phyloP scores from a whole-genome alignment of 2,797 vertebrate species.

The Discoglossus pictus region DNA sequence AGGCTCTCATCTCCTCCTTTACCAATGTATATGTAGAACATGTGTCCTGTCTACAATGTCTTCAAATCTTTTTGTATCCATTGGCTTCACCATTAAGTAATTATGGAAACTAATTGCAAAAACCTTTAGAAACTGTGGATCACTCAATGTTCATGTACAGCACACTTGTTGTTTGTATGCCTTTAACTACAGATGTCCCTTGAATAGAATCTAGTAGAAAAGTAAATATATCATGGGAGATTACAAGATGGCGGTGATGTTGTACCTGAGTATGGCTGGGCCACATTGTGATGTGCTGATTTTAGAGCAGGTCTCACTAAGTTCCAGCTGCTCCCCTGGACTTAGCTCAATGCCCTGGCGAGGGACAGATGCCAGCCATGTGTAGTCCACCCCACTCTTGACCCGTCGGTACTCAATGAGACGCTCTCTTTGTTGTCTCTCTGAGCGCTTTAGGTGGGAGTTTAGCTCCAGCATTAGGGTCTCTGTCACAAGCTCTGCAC shows the following conservation, averaged over 20 bases:
- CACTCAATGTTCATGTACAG: no score
- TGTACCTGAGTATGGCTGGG: slow-evolving; percentile 74
- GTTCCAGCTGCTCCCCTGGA: slow-evolving; percentile 73
- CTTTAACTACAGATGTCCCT: no score
- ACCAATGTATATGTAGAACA: no score
- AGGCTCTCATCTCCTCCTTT: no score
- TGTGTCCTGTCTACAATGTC: no score
- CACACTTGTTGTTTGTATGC: no score
- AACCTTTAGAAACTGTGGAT: no score
- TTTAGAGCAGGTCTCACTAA: slow-evolving; percentile 76
- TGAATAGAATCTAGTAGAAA: no score
- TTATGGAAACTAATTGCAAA: no score
- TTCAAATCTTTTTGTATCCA: no score
- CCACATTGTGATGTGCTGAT: slow-evolving; percentile 77
- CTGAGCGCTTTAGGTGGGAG: slow-evolving; percentile 75
- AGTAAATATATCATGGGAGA: no score
- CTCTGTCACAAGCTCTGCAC: slow-evolving; percentile 76
- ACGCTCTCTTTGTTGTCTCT: slow-evolving; percentile 73
- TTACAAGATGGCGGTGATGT: neutral
- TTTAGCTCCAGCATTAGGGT: slow-evolving; percentile 81
- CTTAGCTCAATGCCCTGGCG: slow-evolving; percentile 70
- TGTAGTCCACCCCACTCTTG: slow-evolving; percentile 73
- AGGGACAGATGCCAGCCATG: slow-evolving; percentile 71
- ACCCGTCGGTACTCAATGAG: slow-evolving; percentile 64
- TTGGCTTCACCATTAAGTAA: no score